These are phyloP conservation scores for Atherinomorus stipes DNA, from an alignment of 2,113 vertebrate species.

Conservation along the genomic window DNA sequence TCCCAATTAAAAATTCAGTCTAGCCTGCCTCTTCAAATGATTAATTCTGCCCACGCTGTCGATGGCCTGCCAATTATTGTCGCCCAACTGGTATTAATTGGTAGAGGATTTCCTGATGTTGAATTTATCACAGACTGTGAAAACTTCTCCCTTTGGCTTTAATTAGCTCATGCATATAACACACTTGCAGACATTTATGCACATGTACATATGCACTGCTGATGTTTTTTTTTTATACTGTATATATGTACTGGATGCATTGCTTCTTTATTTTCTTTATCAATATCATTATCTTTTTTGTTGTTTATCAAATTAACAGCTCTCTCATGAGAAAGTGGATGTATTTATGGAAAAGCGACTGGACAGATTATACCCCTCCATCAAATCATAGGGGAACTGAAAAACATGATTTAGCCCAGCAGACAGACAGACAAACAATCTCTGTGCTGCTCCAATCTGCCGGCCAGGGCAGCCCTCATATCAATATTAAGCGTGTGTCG, in stretches of 20 bases:
- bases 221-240: not conserved
- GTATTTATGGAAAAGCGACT: conserved; percentile 2
- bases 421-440: conserved; percentile 49
- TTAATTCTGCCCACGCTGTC: conserved; percentile 80
- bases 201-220: conserved; percentile 18
- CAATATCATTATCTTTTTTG: not conserved
- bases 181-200: conserved; percentile 22
- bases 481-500: conserved; percentile 71
- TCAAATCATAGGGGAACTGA: conserved; percentile 19
- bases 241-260: not conserved
- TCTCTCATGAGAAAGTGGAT: conserved; percentile 1
- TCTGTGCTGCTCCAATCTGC: conserved; percentile 37
- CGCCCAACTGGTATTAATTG: conserved; percentile 81
- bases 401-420: conserved; percentile 53
- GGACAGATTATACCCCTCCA: conserved; percentile 18
- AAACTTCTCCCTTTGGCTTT: conserved; percentile 72
- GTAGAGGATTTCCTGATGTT: conserved; percentile 79
- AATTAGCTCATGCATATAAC: conserved; percentile 60
- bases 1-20: conserved; percentile 84
- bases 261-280: not conserved
- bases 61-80: conserved; percentile 82
- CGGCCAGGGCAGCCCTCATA: conserved; percentile 37
- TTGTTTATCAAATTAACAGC: conserved; percentile 1
- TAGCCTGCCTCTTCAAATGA: conserved; percentile 79
- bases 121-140: conserved; percentile 72